phyloP scores from a whole-genome alignment of 2,113 vertebrate species.

The Psittacus erithacus region DNA sequence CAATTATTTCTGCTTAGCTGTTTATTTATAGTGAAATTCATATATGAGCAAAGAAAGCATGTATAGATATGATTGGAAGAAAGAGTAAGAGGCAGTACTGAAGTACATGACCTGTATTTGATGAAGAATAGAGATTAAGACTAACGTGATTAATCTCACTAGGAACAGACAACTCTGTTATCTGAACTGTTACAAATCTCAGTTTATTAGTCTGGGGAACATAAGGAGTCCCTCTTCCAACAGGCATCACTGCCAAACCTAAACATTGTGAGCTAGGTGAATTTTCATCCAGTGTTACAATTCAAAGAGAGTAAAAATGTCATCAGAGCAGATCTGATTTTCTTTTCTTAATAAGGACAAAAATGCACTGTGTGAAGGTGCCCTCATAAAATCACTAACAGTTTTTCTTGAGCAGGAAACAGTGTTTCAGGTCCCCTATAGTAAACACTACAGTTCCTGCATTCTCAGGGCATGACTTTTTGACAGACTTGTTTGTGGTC shows the following conservation, averaged over 20 bases:
- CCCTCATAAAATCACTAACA: not conserved
- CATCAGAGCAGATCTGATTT: not conserved
- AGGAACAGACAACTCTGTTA: not conserved
- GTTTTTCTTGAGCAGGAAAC: not conserved
- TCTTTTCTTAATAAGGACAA: not conserved
- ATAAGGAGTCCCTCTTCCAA: not conserved
- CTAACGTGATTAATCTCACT: not conserved
- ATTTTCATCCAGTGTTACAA: not conserved
- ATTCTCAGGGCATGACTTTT: not conserved
- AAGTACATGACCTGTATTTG: not conserved
- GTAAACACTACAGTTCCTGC: not conserved
- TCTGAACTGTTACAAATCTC: not conserved
- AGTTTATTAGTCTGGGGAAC: not conserved
- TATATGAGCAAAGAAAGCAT: accelerated
- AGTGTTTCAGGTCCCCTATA: not conserved
- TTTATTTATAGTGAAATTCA: not conserved
- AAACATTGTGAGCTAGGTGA: not conserved
- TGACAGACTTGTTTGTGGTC: not conserved
- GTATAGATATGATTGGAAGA: not conserved
- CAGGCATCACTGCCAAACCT: not conserved
- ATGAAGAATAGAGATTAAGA: not conserved
- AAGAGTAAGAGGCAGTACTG: not conserved
- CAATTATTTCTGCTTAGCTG: not conserved
- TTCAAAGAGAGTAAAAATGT: not conserved
- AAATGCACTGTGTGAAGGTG: accelerated